A percentile compares a stretch with the other conserved stretches of the same genome.
These are phyloP conservation scores for Harpalus rubripes DNA, from an alignment of 2,888 invertebrate genomes.

Conservation along the genomic window DNA sequence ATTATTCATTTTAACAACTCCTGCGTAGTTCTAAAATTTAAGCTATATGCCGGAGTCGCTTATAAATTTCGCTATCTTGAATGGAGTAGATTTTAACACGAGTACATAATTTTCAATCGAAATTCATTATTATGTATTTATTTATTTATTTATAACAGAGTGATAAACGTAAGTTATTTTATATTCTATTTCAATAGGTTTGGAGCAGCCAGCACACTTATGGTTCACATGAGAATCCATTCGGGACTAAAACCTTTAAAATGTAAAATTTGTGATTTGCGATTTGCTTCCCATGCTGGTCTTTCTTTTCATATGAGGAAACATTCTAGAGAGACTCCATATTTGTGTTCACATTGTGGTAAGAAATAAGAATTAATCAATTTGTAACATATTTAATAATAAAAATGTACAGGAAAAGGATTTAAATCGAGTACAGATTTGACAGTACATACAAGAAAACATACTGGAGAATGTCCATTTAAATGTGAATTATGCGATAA, in stretches of 20 bases:
- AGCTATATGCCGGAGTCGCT: too few species aligned
- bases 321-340: conserved; percentile 71
- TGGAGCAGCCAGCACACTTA: conserved; percentile 64
- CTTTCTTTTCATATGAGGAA: conserved; percentile 71
- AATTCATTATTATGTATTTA: neutral
- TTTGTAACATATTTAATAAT: neutral
- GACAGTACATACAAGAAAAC: conserved; percentile 70
- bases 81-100: too few species aligned
- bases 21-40: too few species aligned
- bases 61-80: too few species aligned
- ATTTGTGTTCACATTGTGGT: conserved; percentile 69
- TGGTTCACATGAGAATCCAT: conserved; percentile 71
- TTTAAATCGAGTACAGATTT: conserved; percentile 68
- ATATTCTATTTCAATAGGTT: conserved; percentile 46
- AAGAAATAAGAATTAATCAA: conserved; percentile 11
- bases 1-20: too few species aligned
- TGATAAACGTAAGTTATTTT: neutral
- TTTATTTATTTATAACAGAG: neutral
- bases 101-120: too few species aligned
- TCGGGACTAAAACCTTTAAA: conserved; percentile 71
- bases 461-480: conserved; percentile 71
- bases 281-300: conserved; percentile 71
- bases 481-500: conserved; percentile 68
- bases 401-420: conserved; percentile 56
- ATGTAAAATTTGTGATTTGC: conserved; percentile 70